Evolutionary conservation across 2,113 vertebrate species (phyloP).

Genomic region (Oryzias celebensis): DNA sequence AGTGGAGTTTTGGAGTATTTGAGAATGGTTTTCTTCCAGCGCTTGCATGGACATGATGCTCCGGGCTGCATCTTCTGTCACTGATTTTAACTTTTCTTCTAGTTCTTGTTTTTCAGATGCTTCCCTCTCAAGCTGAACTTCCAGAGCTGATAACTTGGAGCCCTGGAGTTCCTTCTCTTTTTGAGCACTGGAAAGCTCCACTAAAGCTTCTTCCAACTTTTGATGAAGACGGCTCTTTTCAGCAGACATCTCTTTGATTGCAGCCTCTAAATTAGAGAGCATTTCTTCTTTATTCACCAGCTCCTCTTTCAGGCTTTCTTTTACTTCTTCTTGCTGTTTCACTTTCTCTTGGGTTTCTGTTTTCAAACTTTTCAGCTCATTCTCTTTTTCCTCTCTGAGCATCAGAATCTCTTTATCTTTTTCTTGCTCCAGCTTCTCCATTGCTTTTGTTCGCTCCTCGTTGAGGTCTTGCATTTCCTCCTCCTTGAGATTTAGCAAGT

Average conservation of each 20-base stretch:
- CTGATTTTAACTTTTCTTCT: constrained; percentile 56
- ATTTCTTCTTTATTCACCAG: constrained; percentile 52
- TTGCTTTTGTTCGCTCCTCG: constrained; percentile 52
- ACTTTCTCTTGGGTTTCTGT: constrained; percentile 56
- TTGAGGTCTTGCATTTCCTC: constrained; percentile 72
- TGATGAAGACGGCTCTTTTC: constrained; percentile 72
- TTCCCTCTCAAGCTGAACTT: constrained; percentile 70
- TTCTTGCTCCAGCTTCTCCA: constrained; percentile 32
- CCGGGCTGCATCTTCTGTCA: constrained; percentile 72
- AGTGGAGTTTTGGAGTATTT: constrained; percentile 15
- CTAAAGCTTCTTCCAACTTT: constrained; percentile 73
- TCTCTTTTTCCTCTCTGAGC: constrained; percentile 26
- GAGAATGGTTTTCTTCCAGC: constrained; percentile 69
- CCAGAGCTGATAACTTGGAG: constrained; percentile 62
- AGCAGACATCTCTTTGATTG: constrained; percentile 61
- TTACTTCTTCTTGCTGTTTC: constrained; percentile 28
- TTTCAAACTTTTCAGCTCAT: constrained; percentile 51
- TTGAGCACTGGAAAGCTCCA: constrained; percentile 64
- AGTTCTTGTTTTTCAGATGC: constrained; percentile 69
- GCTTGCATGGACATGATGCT: constrained; percentile 40
- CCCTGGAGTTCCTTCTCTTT: constrained; percentile 58
- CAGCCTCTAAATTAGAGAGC: constrained; percentile 65
- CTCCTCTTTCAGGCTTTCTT: constrained; percentile 67
- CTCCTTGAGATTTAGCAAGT: constrained; percentile 66
- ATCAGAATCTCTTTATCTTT: constrained; percentile 37